These are phyloP conservation scores for Gopherus flavomarginatus DNA, from an alignment of 2,113 vertebrate species.

Conservation along the genomic window DNA sequence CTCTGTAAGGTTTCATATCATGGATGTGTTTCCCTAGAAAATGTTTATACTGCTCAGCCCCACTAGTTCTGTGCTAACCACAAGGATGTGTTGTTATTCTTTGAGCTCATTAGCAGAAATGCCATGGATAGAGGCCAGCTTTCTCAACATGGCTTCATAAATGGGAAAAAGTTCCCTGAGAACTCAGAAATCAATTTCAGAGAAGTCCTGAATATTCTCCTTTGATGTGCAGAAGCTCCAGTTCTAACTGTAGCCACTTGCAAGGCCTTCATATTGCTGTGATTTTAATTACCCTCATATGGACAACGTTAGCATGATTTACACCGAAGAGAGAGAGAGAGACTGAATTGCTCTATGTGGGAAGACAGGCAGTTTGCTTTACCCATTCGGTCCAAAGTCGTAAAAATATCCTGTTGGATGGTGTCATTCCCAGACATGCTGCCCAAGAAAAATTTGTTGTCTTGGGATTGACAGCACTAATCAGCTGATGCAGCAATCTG, in stretches of 20 bases:
- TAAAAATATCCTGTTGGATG: neutral
- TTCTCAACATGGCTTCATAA: neutral
- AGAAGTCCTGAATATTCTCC: fast-evolving
- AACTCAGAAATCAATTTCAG: neutral
- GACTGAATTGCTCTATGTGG: neutral
- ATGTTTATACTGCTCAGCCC: neutral
- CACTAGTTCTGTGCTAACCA: neutral
- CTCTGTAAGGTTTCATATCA: neutral
- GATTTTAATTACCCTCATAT: neutral
- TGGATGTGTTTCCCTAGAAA: neutral
- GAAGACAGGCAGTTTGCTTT: constrained; percentile 27
- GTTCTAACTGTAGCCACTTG: neutral
- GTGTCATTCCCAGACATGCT: neutral
- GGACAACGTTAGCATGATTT: neutral
- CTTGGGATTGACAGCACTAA: neutral
- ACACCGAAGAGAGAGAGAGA: neutral
- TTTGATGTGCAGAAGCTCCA: neutral
- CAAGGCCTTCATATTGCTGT: neutral
- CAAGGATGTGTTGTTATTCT: neutral
- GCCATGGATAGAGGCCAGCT: neutral
- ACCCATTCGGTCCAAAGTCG: constrained; percentile 6
- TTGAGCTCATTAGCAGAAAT: neutral
- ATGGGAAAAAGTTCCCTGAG: fast-evolving
- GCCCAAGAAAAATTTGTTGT: constrained; percentile 3
- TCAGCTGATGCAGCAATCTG: neutral